Conservation (phyloP, 2,797 vertebrate genomes). For the Fistularia commersonii region DNA sequence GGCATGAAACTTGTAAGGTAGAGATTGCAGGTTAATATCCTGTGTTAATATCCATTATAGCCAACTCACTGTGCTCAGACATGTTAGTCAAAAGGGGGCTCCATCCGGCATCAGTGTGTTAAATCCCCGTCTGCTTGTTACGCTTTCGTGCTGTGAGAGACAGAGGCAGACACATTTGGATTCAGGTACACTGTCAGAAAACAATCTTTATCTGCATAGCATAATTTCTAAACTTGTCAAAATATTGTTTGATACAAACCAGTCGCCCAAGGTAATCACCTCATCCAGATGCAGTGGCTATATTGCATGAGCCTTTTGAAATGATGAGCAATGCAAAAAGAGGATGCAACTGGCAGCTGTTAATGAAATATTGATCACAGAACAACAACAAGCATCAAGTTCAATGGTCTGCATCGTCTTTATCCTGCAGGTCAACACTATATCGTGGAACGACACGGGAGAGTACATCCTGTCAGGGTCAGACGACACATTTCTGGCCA, state of each 20-base stretch:
- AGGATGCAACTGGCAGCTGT: slow-evolving; percentile 13
- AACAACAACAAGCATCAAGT: slow-evolving; percentile 1
- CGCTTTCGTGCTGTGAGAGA: slow-evolving; percentile 2
- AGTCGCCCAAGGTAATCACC: too few relatives aligned
- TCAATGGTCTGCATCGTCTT: slow-evolving; percentile 4
- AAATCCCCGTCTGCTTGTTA: not conserved
- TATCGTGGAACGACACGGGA: slow-evolving; percentile 98
- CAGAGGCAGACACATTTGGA: not conserved
- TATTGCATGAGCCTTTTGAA: not conserved
- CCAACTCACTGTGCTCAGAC: too few relatives aligned
- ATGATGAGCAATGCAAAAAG: not conserved
- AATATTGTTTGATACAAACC: too few relatives aligned
- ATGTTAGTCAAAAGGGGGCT: too few relatives aligned
- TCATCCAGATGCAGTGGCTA: too few relatives aligned
- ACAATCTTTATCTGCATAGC: too few relatives aligned
- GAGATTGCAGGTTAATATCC: too few relatives aligned
- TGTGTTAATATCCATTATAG: too few relatives aligned
- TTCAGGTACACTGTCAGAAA: too few relatives aligned
- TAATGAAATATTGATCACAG: slow-evolving; percentile 64
- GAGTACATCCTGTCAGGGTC: slow-evolving; percentile 97
- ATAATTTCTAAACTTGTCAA: too few relatives aligned
- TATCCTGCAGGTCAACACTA: slow-evolving; percentile 92
- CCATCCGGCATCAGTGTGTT: too few relatives aligned
- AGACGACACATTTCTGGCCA: slow-evolving; percentile 95
- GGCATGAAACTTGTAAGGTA: too few relatives aligned